These are phyloP conservation scores for Temnothorax ravouxi DNA, from an alignment of 2,888 invertebrate species.

Conservation along the genomic window DNA sequence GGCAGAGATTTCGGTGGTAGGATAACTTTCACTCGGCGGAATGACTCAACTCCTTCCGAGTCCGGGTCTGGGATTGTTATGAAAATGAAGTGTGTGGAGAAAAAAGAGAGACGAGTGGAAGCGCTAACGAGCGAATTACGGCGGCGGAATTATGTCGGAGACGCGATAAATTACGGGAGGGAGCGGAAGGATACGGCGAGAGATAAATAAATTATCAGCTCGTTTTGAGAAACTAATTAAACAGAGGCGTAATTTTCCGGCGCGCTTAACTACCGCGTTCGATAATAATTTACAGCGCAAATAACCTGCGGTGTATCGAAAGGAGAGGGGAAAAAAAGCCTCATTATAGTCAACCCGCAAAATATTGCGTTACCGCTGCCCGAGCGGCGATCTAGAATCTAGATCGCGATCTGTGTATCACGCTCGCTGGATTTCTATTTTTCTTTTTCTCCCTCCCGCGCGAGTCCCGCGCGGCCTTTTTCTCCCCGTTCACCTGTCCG, in stretches of 20 bases:
- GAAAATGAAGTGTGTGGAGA: conserved; percentile 31
- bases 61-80: not conserved
- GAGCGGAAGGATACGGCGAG: not conserved
- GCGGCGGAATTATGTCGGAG: no score
- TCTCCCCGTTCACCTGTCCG: not conserved
- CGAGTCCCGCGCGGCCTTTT: not conserved
- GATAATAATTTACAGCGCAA: conserved; percentile 22
- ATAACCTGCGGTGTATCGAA: not conserved
- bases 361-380: conserved; percentile 48
- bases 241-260: not conserved
- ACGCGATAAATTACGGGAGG: not conserved
- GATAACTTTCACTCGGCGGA: conserved; percentile 42
- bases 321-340: not conserved
- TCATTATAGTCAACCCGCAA: conserved; percentile 42
- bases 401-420: not conserved
- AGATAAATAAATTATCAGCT: conserved; percentile 16
- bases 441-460: not conserved
- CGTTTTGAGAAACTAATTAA: not conserved
- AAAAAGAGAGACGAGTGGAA: not conserved
- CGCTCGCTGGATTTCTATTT: conserved; percentile 4
- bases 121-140: conserved; percentile 8
- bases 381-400: conserved; percentile 42
- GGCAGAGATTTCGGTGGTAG: conserved; percentile 20
- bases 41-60: conserved; percentile 47
- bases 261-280: not conserved